Conservation (phyloP, 1,140 invertebrate genomes). For the Macrostomum lignano region DNA sequence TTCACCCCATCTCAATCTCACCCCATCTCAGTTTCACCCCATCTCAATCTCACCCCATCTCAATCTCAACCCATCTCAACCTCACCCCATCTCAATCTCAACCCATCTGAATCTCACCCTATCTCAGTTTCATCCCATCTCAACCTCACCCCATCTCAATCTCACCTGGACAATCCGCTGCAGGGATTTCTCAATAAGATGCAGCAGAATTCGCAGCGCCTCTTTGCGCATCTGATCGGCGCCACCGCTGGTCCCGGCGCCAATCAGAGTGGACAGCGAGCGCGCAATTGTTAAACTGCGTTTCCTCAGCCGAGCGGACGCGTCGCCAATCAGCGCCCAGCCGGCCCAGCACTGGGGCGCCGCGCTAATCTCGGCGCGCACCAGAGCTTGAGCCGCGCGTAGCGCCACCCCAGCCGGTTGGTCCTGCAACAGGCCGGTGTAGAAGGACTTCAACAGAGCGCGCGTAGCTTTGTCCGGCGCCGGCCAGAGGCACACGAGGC, state of each 20-base stretch:
- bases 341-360: conserved; percentile 85
- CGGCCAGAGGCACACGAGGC: conserved; percentile 65
- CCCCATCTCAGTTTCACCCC: no score
- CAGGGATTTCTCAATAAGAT: conserved; percentile 61
- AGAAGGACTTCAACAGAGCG: conserved; percentile 57
- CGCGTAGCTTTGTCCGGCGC: conserved; percentile 66
- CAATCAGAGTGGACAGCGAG: neutral
- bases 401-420: conserved; percentile 30
- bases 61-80: no score
- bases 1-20: no score
- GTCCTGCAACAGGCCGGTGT: conserved; percentile 60
- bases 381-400: conserved; percentile 60
- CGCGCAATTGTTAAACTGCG: neutral
- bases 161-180: no score
- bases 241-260: conserved; percentile 31
- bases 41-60: no score
- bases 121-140: no score
- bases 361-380: conserved; percentile 72
- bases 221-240: conserved; percentile 59
- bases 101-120: no score
- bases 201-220: conserved; percentile 33
- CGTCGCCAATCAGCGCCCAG: conserved; percentile 51
- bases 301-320: neutral
- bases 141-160: no score
- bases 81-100: no score